Base-by-base conservation (phyloP, 2,797 vertebrate genomes). In the Cyclopterus lumpus region DNA sequence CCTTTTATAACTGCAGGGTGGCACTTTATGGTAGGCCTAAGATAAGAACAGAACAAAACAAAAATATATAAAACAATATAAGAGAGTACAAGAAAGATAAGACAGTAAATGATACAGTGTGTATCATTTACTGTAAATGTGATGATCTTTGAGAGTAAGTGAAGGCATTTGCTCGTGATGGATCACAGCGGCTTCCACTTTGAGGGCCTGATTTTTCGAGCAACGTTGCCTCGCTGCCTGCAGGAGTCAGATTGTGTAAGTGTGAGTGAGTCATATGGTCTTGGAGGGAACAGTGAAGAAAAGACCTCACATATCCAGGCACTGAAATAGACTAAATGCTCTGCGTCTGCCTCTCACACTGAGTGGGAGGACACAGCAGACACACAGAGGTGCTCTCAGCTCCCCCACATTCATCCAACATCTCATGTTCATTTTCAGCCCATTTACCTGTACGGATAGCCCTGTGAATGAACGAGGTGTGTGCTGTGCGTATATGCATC, bases 301-400 rank as follows among this genome's bases (percentile, higher is more conserved):
- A 89, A 85, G 71, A 67, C 75, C 60, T 86, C 73, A 74, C 75
- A 82, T 85, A 73, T 84, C 75, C 46, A 71, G 73, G 71, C 71
- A 80, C 88, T 80, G 85, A 91, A 93, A 93, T 92, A 92, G 88
- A 89, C 80, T 78, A 79, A 88, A 88, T 80, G 86, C 84, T n/a
- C n/a, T n/a, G n/a, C n/a, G n/a, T 88, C 86, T 54, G 86, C 70
- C 77, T 81, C 82, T 84, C 80, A 66, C 76, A 49, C 71, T 46
- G 91, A 89, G 91, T 92, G 82, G 91, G 90, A 89, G 88, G 91
- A 92, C 71, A 49, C 53, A 68, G 86, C 75, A 89, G 84, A 88
- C 84, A 83, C 72, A 76, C 48, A 67, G 82, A 86, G 82, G 78
- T 76, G 64, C 82, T 90, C 79, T 86, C 69, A 78, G 74, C 88